Percentiles rank a stretch among this genome's conserved stretches.
Evolutionary conservation across 2,113 vertebrate species (phyloP).

Genomic region (Scortum barcoo): DNA sequence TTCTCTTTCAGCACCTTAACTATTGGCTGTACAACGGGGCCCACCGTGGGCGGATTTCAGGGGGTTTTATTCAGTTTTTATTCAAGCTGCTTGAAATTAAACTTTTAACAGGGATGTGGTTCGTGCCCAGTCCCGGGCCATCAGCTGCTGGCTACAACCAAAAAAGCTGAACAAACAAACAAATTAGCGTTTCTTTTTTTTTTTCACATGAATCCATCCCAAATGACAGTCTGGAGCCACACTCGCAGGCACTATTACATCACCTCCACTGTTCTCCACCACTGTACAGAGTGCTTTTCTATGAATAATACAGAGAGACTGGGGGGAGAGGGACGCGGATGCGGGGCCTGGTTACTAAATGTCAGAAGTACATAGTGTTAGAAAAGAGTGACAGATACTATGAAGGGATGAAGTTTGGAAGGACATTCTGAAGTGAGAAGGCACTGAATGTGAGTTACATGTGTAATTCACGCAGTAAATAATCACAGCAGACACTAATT

Average conservation of each 20-base stretch:
- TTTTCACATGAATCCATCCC: constrained; percentile 64
- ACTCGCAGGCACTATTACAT: constrained; percentile 75
- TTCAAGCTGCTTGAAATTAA: not conserved
- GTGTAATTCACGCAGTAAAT: constrained; percentile 11
- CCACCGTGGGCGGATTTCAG: not conserved
- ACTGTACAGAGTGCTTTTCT: constrained; percentile 79
- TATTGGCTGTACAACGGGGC: not conserved
- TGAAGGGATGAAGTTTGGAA: not conserved
- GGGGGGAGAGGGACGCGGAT: constrained; percentile 45
- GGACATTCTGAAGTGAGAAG: not conserved
- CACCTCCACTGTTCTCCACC: constrained; percentile 78
- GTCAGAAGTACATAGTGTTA: constrained; percentile 19
- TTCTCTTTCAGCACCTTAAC: not conserved
- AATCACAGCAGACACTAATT: constrained; percentile 39
- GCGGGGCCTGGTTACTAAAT: constrained; percentile 51
- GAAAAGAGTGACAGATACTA: not conserved
- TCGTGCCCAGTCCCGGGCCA: not conserved
- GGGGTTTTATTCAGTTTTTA: not conserved
- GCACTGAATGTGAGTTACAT: not conserved
- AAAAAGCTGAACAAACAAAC: constrained; percentile 45
- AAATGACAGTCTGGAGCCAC: constrained; percentile 58
- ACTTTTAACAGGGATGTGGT: not conserved
- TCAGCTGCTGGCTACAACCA: constrained; percentile 30
- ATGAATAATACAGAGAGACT: constrained; percentile 81
- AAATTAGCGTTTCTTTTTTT: constrained; percentile 7